Evolutionary conservation across 2,113 vertebrate species (phyloP).

Genomic region (Dromiciops gliroides): DNA sequence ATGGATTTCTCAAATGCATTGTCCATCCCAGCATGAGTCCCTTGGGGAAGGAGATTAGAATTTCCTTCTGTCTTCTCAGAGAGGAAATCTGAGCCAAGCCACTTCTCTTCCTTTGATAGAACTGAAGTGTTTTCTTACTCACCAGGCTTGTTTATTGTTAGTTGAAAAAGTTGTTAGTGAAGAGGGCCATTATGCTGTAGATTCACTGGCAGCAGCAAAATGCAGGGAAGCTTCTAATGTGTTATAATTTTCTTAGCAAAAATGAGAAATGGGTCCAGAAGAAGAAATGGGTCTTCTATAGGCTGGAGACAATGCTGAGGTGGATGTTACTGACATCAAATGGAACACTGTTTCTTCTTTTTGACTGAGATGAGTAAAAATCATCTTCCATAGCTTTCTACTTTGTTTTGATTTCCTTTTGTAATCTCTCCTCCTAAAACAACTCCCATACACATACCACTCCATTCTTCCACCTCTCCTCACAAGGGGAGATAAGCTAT

Average conservation of each 20-base stretch:
- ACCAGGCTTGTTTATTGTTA: constrained; percentile 18
- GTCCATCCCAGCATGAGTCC: neutral
- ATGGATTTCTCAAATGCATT: neutral
- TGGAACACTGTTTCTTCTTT: neutral
- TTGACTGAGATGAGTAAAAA: neutral
- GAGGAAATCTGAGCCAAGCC: constrained; percentile 13
- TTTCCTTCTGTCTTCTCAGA: constrained; percentile 6
- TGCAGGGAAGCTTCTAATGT: neutral
- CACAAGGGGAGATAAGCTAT: neutral
- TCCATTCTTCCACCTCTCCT: neutral
- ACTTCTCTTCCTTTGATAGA: neutral
- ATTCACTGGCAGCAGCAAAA: neutral
- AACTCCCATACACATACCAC: neutral
- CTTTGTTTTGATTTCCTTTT: neutral
- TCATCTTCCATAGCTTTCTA: neutral
- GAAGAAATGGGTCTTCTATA: neutral
- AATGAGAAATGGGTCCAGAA: neutral
- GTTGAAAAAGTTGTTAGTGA: neutral
- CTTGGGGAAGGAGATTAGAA: neutral
- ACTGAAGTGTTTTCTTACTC: neutral
- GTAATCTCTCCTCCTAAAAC: neutral
- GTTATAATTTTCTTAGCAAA: neutral
- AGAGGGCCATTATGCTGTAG: neutral
- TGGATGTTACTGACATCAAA: neutral
- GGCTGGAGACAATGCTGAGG: neutral